Conservation (phyloP, 2,888 invertebrate species). For the Rapana venosa region DNA sequence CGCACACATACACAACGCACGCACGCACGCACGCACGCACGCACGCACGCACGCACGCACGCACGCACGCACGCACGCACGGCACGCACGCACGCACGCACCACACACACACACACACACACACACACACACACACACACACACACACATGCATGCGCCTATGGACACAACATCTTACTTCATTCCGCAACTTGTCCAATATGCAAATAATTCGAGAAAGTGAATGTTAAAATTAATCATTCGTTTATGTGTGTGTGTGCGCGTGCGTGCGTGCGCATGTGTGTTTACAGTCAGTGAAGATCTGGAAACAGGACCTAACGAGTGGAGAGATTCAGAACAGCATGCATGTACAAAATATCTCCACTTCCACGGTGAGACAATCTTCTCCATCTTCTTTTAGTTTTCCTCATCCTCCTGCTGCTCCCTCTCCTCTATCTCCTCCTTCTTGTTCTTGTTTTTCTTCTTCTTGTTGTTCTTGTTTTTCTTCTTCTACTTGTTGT, state of each 20-base stretch:
- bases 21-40: neutral
- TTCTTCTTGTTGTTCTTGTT: no score
- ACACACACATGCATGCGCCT: conserved; percentile 8
- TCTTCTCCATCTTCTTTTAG: neutral
- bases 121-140: conserved; percentile 18
- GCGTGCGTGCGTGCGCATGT: conserved; percentile 5
- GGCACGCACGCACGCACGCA: neutral
- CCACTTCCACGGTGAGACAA: conserved; percentile 58
- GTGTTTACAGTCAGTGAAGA: conserved; percentile 60
- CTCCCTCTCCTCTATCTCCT: no score
- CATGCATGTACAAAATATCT: conserved; percentile 58
- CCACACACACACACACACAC: neutral
- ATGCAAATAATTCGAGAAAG: no score
- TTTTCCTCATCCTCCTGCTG: no score
- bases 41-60: no score
- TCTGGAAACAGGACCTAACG: conserved; percentile 61
- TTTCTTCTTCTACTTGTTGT: no score
- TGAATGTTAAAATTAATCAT: no score
- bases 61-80: no score
- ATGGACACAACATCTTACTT: no score
- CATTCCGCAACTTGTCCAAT: no score
- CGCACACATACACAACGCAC: neutral
- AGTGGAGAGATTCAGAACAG: conserved; percentile 55
- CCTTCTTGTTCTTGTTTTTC: no score
- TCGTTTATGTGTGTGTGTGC: neutral